These are phyloP conservation scores for Pelodytes ibericus DNA, from an alignment of 2,797 vertebrate species.

Conservation along the genomic window DNA sequence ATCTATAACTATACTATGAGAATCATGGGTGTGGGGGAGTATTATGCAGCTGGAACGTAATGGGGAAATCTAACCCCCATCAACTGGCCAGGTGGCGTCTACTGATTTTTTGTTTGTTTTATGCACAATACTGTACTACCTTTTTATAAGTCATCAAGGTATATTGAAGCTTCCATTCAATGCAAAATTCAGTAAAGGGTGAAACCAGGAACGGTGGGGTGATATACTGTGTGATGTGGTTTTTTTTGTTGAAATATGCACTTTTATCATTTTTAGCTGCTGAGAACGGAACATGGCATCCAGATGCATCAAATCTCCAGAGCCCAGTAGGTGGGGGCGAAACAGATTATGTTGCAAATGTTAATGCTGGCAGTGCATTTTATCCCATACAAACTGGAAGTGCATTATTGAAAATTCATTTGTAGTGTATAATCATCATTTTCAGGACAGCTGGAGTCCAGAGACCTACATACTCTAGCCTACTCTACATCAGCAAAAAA, in stretches of 20 bases:
- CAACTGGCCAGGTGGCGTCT: no score
- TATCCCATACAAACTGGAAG: constrained; percentile 58
- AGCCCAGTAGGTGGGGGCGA: constrained; percentile 58
- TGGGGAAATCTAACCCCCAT: no score
- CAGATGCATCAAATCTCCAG: constrained; percentile 61
- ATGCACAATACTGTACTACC: no score
- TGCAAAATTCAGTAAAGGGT: constrained; percentile 24
- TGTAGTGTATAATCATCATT: constrained; percentile 69
- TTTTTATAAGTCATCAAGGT: constrained; percentile 18
- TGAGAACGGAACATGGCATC: constrained; percentile 57
- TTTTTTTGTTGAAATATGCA: constrained; percentile 41
- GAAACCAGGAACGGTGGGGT: constrained; percentile 16
- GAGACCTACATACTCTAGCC: constrained; percentile 60
- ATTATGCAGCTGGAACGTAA: no score
- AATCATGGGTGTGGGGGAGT: no score
- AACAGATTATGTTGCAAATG: constrained; percentile 60
- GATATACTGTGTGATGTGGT: constrained; percentile 24
- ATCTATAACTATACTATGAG: no score
- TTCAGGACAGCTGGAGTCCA: constrained; percentile 56
- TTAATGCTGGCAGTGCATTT: constrained; percentile 66
- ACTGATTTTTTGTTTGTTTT: no score
- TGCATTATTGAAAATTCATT: constrained; percentile 57
- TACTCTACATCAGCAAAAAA: constrained; percentile 71
- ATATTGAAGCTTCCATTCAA: constrained; percentile 34
- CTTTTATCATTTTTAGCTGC: constrained; percentile 49